These are phyloP conservation scores for Cephus runcator DNA, from an alignment of 2,888 invertebrate species.

Conservation along the genomic window DNA sequence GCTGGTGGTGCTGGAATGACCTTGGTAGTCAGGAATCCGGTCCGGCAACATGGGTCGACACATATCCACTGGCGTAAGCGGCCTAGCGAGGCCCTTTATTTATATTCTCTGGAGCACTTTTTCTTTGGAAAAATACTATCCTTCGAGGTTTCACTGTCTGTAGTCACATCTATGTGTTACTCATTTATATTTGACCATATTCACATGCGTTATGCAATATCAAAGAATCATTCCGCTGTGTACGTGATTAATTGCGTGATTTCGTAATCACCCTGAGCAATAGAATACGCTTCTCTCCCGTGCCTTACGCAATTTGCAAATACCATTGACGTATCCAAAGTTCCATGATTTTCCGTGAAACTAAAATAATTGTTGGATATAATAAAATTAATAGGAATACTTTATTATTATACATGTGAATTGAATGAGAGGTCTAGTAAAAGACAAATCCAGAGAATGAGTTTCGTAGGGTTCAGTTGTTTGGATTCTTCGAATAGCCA, in stretches of 20 bases:
- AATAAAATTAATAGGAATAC: constrained; percentile 4
- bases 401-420: background rate
- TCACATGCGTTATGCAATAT: too few relatives aligned
- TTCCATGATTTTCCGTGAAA: background rate
- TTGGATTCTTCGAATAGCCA: constrained; percentile 41
- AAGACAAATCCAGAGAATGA: too few relatives aligned
- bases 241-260: too few relatives aligned
- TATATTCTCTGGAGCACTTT: background rate
- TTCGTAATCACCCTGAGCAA: too few relatives aligned
- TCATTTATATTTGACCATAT: too few relatives aligned
- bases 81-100: constrained; percentile 25
- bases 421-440: background rate
- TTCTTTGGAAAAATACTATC: background rate
- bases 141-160: too few relatives aligned
- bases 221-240: too few relatives aligned
- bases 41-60: constrained; percentile 54
- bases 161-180: too few relatives aligned
- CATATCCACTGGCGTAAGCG: constrained; percentile 45
- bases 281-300: too few relatives aligned
- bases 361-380: background rate
- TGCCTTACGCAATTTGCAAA: too few relatives aligned
- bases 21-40: constrained; percentile 61
- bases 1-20: constrained; percentile 44
- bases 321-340: too few relatives aligned
- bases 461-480: too few relatives aligned